Evolutionary conservation across 2,113 vertebrate species (phyloP).

Genomic region (Protobothrops mucrosquamatus): DNA sequence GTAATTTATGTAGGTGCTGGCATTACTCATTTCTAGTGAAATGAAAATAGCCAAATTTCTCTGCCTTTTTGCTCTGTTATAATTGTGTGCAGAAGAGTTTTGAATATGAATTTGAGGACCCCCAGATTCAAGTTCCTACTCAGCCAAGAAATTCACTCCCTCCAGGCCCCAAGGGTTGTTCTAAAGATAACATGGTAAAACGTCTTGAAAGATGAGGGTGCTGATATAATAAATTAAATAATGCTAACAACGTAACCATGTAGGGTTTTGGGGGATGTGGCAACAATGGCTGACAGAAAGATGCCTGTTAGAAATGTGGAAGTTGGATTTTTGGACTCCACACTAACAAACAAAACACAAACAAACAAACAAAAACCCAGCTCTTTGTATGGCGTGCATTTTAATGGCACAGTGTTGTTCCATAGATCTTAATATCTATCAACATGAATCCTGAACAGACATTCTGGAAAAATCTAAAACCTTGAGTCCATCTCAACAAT

Average conservation of each 20-base stretch:
- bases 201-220: background rate
- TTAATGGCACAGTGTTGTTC: background rate
- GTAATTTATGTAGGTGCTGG: constrained; percentile 74
- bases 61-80: background rate
- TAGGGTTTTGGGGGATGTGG: background rate
- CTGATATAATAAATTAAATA: background rate
- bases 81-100: background rate
- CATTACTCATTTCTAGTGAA: constrained; percentile 49
- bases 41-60: constrained; percentile 42
- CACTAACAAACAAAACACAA: background rate
- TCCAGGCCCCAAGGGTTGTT: background rate
- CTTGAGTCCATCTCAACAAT: background rate
- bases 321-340: background rate
- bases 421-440: background rate
- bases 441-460: background rate
- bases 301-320: background rate
- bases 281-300: background rate
- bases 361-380: background rate
- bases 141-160: background rate
- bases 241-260: background rate
- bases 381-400: background rate
- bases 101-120: background rate
- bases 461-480: background rate
- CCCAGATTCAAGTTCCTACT: background rate
- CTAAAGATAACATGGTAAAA: background rate